Evolutionary conservation across 1,140 invertebrate species (phyloP), one percentile per base, ranked within the genome.

Genomic region (Campodea augens): DNA sequence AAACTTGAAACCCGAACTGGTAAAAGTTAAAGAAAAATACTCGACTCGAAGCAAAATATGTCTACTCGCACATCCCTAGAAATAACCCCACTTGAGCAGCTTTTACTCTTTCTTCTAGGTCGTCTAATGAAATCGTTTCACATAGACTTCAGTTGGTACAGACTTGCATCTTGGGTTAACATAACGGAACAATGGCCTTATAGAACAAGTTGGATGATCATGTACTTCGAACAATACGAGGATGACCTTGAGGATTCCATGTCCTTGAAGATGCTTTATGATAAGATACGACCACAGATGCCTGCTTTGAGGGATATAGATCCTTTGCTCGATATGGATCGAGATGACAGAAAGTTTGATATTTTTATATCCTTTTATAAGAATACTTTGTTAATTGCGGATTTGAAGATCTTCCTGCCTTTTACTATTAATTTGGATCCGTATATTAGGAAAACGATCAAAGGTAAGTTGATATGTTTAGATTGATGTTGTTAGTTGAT

Each of bases 181-280:
- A 79, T 98, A 25, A 95, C 91, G 0, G 95, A 98, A 62, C 93
- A 98, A 61, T 98, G 93, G 93, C 92, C 93, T 0, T 90, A 92
- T 61, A 70, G 91, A 45, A 88, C 90, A 10, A 95, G 90, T 13
- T 98, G 92, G 90, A 82, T 98, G 50, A 93, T 96, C 45, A 73
- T 93, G 50, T 81, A 91, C 61, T 89, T 85, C 59, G 91, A 96
- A 60, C 75, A 81, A 44, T 78, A 75, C 54, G 89, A 93, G 58
- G 83, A 91, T 29, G 74, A 70, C 44, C 70, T 90, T 12, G 89
- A 95, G 43, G 88, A 95, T 60, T 73, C 71, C 43, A 77, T 77
- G 27, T 79, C 88, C 2, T 64, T 96, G 4, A 89, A 90, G 63
- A 70, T 73, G 50, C 74, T 96, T 45, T 96, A 91, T 62, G 86